Base-by-base conservation (phyloP, 1,140 invertebrate genomes). In the Temnothorax curvispinosus region DNA sequence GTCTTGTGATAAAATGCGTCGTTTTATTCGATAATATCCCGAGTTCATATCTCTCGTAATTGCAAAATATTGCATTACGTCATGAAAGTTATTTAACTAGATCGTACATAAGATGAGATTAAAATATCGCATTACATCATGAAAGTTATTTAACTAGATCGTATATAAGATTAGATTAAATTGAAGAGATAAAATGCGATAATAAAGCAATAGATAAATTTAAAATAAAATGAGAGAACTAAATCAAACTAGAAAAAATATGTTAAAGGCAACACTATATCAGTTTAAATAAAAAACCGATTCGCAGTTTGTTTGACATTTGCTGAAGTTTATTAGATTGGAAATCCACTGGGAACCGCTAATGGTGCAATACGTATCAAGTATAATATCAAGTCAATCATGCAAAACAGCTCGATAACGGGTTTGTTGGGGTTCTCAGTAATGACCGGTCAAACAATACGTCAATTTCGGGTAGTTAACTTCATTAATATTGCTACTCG, bases 1-100 rank as follows among this genome's bases (percentile, higher is more conserved):
- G 92, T 94, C 92, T 95, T 94, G 93, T 93, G 93, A 95, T 93
- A 94, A 92, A 92, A 72, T 50, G 67, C 15, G 52, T 56, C 11
- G 21, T 54, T 50, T 84, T 35, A 11, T 52, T 50, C 7, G 8
- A 58, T 60, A 7, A 81, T 9, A 27, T 13, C 65, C 50, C 38
- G 6, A 56, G 13, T n/a, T 6, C 35, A 21, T 47, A 35, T n/a
- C 44, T n/a, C 1, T 50, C 9, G 21, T 47, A 65, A 52, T 64
- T 65, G 18, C 72, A 38, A 15, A n/a, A 54, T 38, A 21, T 32
- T 6, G 6, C 11, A 3, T 56, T 38, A 52, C 21, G 21, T 18
- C 21, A 76, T 15, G 15, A 76, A 58, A 76, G 21, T 76, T 75
- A 41, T 41, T 76, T n/a, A 27, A 58, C 21, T 58, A 41, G 27